Percentiles rank a stretch among this genome's conserved stretches.
These are phyloP conservation scores for Melieria crassipennis DNA, from an alignment of 2,888 invertebrate species.

Conservation along the genomic window DNA sequence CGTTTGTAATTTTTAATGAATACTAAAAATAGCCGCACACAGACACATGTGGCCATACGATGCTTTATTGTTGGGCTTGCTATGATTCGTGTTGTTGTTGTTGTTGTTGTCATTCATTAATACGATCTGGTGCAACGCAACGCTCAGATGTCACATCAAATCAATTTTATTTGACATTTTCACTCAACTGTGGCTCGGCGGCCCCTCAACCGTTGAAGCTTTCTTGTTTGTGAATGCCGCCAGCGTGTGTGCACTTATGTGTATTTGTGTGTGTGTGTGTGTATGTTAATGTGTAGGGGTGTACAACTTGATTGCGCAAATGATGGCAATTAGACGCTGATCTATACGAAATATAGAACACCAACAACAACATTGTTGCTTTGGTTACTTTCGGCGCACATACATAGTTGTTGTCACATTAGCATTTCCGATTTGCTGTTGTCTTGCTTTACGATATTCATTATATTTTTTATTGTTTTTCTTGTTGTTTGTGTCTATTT, in stretches of 20 bases:
- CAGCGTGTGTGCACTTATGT: neutral
- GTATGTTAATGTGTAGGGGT: neutral
- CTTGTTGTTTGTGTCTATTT: too few relatives aligned
- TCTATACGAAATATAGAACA: too few relatives aligned
- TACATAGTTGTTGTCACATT: conserved; percentile 27
- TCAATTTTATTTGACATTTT: conserved; percentile 18
- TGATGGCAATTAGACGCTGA: conserved; percentile 28
- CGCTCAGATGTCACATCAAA: conserved; percentile 14
- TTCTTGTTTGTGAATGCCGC: too few relatives aligned
- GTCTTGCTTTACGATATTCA: too few relatives aligned
- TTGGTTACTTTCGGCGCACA: conserved; percentile 1
- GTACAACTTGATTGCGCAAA: conserved; percentile 15
- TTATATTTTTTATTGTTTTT: too few relatives aligned
- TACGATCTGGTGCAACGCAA: neutral
- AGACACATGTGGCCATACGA: neutral
- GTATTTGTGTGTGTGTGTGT: neutral
- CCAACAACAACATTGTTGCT: too few relatives aligned
- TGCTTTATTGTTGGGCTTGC: too few relatives aligned
- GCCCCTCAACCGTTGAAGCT: too few relatives aligned
- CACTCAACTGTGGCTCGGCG: too few relatives aligned
- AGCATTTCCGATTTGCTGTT: conserved; percentile 20
- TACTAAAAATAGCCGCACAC: conserved; percentile 4
- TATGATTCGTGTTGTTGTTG: too few relatives aligned
- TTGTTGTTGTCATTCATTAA: too few relatives aligned
- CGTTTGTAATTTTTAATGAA: conserved; percentile 7